phyloP scores from a whole-genome alignment of 1,140 invertebrate genomes.

The Magallana ariakensis region DNA sequence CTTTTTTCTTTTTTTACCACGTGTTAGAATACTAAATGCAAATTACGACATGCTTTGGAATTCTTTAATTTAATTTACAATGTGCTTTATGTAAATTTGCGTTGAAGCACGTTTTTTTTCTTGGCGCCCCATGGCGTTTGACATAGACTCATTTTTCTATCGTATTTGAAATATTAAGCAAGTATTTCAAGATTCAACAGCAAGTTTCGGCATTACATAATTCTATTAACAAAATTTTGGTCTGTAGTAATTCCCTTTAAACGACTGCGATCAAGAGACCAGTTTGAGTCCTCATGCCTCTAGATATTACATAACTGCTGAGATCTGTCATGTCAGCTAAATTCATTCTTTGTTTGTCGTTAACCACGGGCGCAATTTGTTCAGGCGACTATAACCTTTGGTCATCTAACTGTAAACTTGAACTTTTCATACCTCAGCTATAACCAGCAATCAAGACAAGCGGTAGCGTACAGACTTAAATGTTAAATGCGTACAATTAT shows the following conservation, averaged over 20 bases:
- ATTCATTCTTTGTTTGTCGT: background rate
- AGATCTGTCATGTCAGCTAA: conserved; percentile 15
- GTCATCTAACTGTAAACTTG: background rate
- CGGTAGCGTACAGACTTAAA: background rate
- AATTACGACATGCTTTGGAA: no score
- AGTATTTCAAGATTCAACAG: no score
- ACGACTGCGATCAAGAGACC: background rate
- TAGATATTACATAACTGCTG: background rate
- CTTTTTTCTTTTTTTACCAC: no score
- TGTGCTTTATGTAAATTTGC: background rate
- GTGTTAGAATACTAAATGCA: no score
- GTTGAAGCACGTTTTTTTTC: no score
- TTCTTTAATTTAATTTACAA: background rate
- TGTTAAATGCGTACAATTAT: background rate
- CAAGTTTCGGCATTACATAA: background rate
- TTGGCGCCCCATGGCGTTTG: no score
- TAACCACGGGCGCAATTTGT: conserved; percentile 2
- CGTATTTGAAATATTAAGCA: no score
- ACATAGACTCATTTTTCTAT: no score
- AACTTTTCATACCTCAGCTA: background rate
- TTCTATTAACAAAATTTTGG: background rate
- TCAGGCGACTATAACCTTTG: background rate
- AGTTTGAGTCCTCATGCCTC: background rate
- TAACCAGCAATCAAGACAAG: background rate
- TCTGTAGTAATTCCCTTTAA: background rate